These are phyloP conservation scores for Cydia amplana DNA, from an alignment of 1,140 invertebrate species.

Conservation along the genomic window DNA sequence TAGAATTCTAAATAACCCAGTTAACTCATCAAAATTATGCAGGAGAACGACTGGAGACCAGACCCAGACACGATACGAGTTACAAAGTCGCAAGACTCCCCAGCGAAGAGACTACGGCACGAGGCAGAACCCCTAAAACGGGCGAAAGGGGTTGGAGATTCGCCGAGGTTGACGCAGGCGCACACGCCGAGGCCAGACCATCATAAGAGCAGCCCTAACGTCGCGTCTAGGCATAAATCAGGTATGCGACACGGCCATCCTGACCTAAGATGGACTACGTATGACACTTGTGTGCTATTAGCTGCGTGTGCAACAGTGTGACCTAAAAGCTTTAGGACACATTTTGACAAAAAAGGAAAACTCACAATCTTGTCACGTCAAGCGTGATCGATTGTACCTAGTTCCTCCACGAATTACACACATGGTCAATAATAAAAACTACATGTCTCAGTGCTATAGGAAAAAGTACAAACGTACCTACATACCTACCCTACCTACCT, in stretches of 20 bases:
- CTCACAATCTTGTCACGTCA: too few relatives aligned
- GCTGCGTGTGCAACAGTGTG: too few relatives aligned
- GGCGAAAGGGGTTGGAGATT: conserved; percentile 66
- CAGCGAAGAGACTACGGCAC: conserved; percentile 65
- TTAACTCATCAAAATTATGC: neutral
- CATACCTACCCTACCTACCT: too few relatives aligned
- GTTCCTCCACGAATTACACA: too few relatives aligned
- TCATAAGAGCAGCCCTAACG: conserved; percentile 75
- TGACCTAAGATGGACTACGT: neutral
- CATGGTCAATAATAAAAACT: too few relatives aligned
- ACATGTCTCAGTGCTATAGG: too few relatives aligned
- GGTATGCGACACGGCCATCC: conserved; percentile 44
- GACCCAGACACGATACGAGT: conserved; percentile 70
- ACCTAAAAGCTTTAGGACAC: too few relatives aligned
- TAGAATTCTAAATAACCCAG: too few relatives aligned
- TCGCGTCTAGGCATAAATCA: conserved; percentile 69
- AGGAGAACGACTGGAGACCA: conserved; percentile 58
- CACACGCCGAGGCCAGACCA: conserved; percentile 60
- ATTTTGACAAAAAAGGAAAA: too few relatives aligned
- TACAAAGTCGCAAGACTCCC: conserved; percentile 64
- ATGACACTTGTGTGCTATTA: too few relatives aligned
- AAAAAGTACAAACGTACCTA: too few relatives aligned
- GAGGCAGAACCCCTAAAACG: conserved; percentile 72
- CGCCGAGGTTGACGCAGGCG: conserved; percentile 63
- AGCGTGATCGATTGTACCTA: too few relatives aligned